A percentile compares a stretch with the other conserved stretches of the same genome.
Evolutionary conservation across 2,797 vertebrate species (phyloP).

Genomic region (Pangasius macronema): DNA sequence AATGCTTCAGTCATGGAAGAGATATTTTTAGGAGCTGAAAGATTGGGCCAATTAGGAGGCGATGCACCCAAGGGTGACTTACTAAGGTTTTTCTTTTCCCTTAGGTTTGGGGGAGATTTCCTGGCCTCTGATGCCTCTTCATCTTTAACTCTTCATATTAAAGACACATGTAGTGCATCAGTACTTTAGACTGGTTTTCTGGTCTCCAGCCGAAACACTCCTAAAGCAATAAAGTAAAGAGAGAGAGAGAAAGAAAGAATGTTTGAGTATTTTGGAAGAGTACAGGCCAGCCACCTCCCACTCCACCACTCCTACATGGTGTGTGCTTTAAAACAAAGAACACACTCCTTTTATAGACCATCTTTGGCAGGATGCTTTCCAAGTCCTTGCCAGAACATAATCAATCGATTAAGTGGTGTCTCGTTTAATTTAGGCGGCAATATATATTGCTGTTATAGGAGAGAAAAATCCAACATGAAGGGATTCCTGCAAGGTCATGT

Average conservation of each 20-base stretch:
- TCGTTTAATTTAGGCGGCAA: constrained; percentile 17
- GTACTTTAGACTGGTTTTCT: neutral
- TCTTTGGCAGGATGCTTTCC: constrained; percentile 28
- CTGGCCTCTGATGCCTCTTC: neutral
- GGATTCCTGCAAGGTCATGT: neutral
- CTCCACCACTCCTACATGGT: constrained; percentile 50
- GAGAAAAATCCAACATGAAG: neutral
- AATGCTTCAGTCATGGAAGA: constrained; percentile 50
- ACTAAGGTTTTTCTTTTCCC: constrained; percentile 2
- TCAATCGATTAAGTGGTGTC: constrained; percentile 40
- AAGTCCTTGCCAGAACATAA: constrained; percentile 21
- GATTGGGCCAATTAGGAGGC: constrained; percentile 45
- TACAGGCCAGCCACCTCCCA: constrained; percentile 49
- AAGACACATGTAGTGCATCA: constrained; percentile 24
- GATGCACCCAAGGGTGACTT: constrained; percentile 44
- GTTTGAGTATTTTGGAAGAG: constrained; percentile 28
- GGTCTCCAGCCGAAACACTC: constrained; percentile 2
- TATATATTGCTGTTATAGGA: constrained; percentile 5
- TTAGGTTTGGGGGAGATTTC: constrained; percentile 15
- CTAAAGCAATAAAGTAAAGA: neutral
- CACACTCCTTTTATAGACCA: constrained; percentile 29
- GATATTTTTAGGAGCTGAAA: constrained; percentile 53
- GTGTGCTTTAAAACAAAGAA: constrained; percentile 41
- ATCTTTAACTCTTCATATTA: constrained; percentile 8
- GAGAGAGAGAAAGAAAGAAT: constrained; percentile 4